Conservation (phyloP, 1,140 invertebrate species). For the Akabosia matsudoensis region DNA sequence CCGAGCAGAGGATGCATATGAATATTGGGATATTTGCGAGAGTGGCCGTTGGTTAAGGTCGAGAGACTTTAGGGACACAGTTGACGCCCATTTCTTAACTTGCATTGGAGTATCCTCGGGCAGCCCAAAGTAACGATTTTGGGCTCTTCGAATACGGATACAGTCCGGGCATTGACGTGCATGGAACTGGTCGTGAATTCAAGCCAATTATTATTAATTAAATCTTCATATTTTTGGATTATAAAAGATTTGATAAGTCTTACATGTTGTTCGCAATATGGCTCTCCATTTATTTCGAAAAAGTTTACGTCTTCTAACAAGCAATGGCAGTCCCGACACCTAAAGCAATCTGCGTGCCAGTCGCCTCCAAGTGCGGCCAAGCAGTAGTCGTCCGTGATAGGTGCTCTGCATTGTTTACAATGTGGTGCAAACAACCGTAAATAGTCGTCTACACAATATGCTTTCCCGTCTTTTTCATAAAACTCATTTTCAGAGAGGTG, state of each 20-base stretch:
- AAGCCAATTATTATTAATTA: no score
- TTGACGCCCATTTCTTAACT: constrained; percentile 18
- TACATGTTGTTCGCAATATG: constrained; percentile 49
- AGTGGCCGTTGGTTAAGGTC: not conserved
- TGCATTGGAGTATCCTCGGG: constrained; percentile 11
- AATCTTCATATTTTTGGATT: no score
- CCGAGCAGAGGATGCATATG: not conserved
- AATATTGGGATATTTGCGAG: constrained; percentile 14
- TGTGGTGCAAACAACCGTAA: constrained; percentile 65
- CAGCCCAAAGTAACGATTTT: constrained; percentile 37
- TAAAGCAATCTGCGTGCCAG: constrained; percentile 68
- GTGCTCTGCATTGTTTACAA: constrained; percentile 60
- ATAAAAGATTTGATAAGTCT: not conserved
- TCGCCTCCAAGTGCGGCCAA: constrained; percentile 64
- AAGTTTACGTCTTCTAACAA: constrained; percentile 56
- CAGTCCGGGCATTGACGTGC: constrained; percentile 46
- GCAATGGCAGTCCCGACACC: constrained; percentile 59
- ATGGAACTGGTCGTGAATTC: constrained; percentile 38
- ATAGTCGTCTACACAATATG: constrained; percentile 60
- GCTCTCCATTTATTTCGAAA: constrained; percentile 53
- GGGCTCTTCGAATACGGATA: constrained; percentile 42
- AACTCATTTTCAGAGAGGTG: constrained; percentile 60
- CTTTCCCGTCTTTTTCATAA: constrained; percentile 55
- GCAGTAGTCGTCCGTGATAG: constrained; percentile 62
- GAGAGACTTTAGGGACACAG: constrained; percentile 26